Base-by-base conservation (phyloP, 1,140 invertebrate genomes). In the Tribolium madens region DNA sequence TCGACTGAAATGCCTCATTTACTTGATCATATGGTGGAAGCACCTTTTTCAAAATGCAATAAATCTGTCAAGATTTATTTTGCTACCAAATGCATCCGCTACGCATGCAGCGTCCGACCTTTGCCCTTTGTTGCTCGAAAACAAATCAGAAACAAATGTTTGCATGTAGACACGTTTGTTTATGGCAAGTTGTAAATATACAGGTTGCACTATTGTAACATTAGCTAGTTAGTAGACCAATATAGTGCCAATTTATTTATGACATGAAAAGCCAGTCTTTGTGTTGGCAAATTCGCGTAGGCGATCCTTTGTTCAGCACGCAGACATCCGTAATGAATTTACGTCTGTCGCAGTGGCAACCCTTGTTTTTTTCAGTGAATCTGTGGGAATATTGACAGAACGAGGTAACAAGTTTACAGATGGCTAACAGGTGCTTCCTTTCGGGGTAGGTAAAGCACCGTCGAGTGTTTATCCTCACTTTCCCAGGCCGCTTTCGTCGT, bases 141-240 rank as follows among this genome's bases (percentile, higher is more conserved):
- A 71, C 42, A 71, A 48, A 71, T 71, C 69, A 48, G 18, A 71
- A 71, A 71, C 69, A 71, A 47, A 71, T 71, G 69, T 71, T 71
- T 26, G 69, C 69, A 52, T 71, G 69, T 71, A 71, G 69, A 71
- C 69, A 71, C 69, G 42, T 71, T 71, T 71, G 69, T 71, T 71
- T 71, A 71, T 47, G 17, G 69, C 42, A n/a, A 18, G 47, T 71
- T 71, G 69, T 71, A 71, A 70, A 71, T 71, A 71, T 71, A 52
- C 69, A 71, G 69, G 69, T 71, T 71, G 69, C 69, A 71, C 69
- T 71, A 71, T 71, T 71, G 69, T 71, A 48, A 71, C 47, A 71
- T 71, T 71, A 71, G 69, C 69, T 71, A 71, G 69, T 71, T 71
- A 71, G 69, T 71, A 71, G 42, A 71, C 68, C 47, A 71, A 71